These are phyloP conservation scores for Lycopodina hypogea DNA, from an alignment of 37 sponge, comb jelly and placozoan species.

Conservation along the genomic window DNA sequence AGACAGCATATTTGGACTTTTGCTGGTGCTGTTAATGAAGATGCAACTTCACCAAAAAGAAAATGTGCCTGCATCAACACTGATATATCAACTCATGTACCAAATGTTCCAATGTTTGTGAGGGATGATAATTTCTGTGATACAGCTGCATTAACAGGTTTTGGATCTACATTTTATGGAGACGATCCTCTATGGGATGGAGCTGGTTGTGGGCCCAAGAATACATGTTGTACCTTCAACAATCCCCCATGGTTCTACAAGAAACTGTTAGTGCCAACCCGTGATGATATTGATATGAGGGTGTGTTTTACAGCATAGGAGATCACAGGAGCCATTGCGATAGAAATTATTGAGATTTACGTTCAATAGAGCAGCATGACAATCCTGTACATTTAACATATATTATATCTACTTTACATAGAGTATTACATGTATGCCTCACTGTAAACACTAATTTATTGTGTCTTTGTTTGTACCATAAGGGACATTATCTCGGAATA, in stretches of 20 bases:
- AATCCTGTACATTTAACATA: too few species aligned
- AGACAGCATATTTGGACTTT: conserved; percentile 8
- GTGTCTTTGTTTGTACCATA: too few species aligned
- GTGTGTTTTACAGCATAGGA: conserved; percentile 21
- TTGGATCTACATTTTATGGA: background rate
- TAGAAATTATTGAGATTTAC: conserved; percentile 15
- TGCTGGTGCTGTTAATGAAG: background rate
- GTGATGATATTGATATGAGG: conserved; percentile 52
- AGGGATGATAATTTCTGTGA: conserved; percentile 48
- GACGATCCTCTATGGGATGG: conserved; percentile 58
- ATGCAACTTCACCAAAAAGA: too few species aligned
- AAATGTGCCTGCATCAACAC: background rate
- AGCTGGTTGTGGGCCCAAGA: conserved; percentile 25
- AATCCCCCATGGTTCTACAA: conserved; percentile 56
- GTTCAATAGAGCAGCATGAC: too few species aligned
- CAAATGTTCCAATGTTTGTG: conserved; percentile 10
- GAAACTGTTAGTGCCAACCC: conserved; percentile 1
- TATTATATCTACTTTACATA: too few species aligned
- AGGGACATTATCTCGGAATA: too few species aligned
- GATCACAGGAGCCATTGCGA: background rate
- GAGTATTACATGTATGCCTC: too few species aligned
- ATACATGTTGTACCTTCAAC: conserved; percentile 40
- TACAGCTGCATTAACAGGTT: conserved; percentile 6
- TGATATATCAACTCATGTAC: background rate
- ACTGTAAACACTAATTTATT: too few species aligned